Evolutionary conservation across 2,888 invertebrate genomes (phyloP), one percentile per base, ranked within the genome.

Genomic region (Idaea biselata): DNA sequence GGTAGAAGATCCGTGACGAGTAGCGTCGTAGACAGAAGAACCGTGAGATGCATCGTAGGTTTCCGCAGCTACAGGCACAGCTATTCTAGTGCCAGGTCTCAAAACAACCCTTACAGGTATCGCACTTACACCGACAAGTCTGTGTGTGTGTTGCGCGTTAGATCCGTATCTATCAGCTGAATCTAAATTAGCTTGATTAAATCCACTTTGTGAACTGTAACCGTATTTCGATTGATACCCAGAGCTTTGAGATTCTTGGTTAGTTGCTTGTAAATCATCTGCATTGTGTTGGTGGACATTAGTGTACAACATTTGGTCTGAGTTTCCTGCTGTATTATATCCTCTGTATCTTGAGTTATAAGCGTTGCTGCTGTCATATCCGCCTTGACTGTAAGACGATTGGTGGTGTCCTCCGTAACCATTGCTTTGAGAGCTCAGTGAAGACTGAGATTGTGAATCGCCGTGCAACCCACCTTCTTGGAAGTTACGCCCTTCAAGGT

Each of bases 401-500:
- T 63, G 72, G 64, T 58, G 65, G 16, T 70, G 67, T 33, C 63
- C 62, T 1, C 55, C 65, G 33, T 68, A 69, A 5, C 60, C 70
- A 59, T 68, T 61, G 18, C 70, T 72, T 6, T 68, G 68, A 31
- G 70, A 66, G 16, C 68, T 64, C n/a, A 67, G 70, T n/a, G 80
- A 77, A 59, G 78, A 78, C n/a, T 72, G 74, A 1, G 78, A 73
- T 54, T 82, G 79, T n/a, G 80, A 75, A 62, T 74, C 73, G 16
- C 69, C 80, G 58, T 67, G 73, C 33, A 76, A 68, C 11, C 63
- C 65, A 18, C 85, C 77, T 74, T 92, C 91, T 60, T 82, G 83
- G 69, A 92, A 92, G 71, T 89, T 89, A 58, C 92, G 85, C 14
- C 91, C 91, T 61, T 81, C 76, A 8, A 92, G 77, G 65, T 88